A percentile compares a stretch with the other conserved stretches of the same genome.
Evolutionary conservation across 2,113 vertebrate species (phyloP).

Genomic region (Ploceus nigricollis): DNA sequence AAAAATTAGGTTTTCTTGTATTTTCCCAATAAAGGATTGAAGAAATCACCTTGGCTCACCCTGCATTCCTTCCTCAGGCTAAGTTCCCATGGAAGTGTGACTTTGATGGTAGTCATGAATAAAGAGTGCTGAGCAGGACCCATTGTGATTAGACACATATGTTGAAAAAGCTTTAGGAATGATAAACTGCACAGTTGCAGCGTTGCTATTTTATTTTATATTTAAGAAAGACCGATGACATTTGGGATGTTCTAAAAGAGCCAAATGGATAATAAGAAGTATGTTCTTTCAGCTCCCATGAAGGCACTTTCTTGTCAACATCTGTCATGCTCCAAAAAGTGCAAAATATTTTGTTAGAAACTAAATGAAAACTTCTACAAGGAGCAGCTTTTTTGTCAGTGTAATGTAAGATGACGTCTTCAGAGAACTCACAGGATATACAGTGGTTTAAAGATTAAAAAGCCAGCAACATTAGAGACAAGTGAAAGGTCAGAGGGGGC

Average conservation of each 20-base stretch:
- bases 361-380: slow-evolving; percentile 16
- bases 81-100: not conserved
- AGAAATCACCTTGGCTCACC: slow-evolving; percentile 8
- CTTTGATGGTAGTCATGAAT: not conserved
- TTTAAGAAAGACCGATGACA: slow-evolving; percentile 19
- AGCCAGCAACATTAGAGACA: not conserved
- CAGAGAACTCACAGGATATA: not conserved
- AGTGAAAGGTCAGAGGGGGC: not conserved
- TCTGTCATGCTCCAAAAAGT: slow-evolving; percentile 22
- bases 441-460: slow-evolving; percentile 22
- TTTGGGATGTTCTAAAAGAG: slow-evolving; percentile 8
- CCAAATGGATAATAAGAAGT: not conserved
- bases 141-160: not conserved
- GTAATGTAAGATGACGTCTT: not conserved
- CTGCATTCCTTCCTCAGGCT: not conserved
- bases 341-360: slow-evolving; percentile 22
- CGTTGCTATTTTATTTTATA: slow-evolving; percentile 7
- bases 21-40: not conserved
- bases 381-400: not conserved
- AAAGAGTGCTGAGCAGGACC: not conserved
- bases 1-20: not conserved
- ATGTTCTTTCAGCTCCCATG: slow-evolving; percentile 11
- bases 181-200: slow-evolving; percentile 38
- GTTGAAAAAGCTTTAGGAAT: slow-evolving; percentile 28
- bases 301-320: slow-evolving; percentile 10